phyloP scores from a whole-genome alignment of 2,888 invertebrate genomes.

The Cheilosia scutellata region DNA sequence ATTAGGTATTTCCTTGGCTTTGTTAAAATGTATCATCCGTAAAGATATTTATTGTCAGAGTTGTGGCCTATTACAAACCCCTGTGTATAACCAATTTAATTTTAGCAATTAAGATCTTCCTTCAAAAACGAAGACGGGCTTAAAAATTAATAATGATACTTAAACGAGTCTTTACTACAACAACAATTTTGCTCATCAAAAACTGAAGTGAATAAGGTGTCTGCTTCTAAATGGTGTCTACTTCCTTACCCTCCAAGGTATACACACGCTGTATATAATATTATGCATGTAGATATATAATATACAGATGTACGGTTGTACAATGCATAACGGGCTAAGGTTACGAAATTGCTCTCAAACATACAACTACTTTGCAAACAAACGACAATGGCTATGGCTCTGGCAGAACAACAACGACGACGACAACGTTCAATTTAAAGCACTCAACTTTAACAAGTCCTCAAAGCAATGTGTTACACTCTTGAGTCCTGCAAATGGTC shows the following conservation, averaged over 20 bases:
- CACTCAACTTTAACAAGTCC: slow-evolving; percentile 49
- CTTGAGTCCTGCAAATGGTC: slow-evolving; percentile 41
- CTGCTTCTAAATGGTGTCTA: slow-evolving; percentile 31
- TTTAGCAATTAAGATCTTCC: not conserved
- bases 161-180: slow-evolving; percentile 7
- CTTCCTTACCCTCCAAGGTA: slow-evolving; percentile 9
- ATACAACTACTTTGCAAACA: slow-evolving; percentile 38
- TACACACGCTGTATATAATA: not conserved
- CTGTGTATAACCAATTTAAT: not conserved
- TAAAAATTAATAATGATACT: slow-evolving; percentile 25
- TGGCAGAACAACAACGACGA: slow-evolving; percentile 21
- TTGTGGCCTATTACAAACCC: not conserved
- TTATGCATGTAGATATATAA: not conserved
- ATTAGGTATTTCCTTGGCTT: no score
- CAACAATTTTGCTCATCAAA: slow-evolving; percentile 10
- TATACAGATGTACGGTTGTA: not conserved
- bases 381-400: slow-evolving; percentile 31
- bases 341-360: slow-evolving; percentile 44
- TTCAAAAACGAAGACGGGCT: not conserved
- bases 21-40: no score
- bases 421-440: slow-evolving; percentile 37
- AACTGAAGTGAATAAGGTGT: slow-evolving; percentile 27
- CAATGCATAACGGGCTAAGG: slow-evolving; percentile 22
- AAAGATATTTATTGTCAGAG: not conserved
- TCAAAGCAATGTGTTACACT: slow-evolving; percentile 42